Conservation (phyloP, 2,113 vertebrate species). For the Pagrus major region DNA sequence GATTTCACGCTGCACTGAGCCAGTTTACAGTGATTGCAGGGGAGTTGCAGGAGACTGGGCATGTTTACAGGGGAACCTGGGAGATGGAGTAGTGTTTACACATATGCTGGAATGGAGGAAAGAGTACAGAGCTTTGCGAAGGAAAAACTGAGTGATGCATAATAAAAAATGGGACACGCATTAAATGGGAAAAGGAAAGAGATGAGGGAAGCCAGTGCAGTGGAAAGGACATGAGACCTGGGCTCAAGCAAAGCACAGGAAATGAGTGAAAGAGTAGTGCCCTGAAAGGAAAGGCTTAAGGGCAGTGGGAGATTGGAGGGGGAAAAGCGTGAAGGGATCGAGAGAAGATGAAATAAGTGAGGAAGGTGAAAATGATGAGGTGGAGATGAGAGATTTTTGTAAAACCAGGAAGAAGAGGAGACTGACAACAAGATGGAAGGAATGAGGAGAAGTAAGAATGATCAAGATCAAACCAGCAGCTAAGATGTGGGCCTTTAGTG, state of each 20-base stretch:
- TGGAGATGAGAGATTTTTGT: conserved; percentile 53
- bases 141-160: conserved; percentile 56
- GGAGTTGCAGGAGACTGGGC: conserved; percentile 78
- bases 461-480: conserved; percentile 55
- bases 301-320: conserved; percentile 56
- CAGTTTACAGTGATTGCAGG: conserved; percentile 84
- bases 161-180: conserved; percentile 56
- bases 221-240: conserved; percentile 68
- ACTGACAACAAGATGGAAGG: conserved; percentile 53
- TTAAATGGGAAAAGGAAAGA: conserved; percentile 53
- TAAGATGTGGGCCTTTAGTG: conserved; percentile 62
- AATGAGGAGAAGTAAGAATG: conserved; percentile 45
- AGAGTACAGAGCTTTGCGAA: conserved; percentile 40
- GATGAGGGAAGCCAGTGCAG: conserved; percentile 59
- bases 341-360: conserved; percentile 59
- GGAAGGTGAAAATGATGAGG: conserved; percentile 54
- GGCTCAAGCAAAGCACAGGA: conserved; percentile 47
- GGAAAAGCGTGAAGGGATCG: conserved; percentile 44
- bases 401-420: conserved; percentile 22
- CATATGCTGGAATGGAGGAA: conserved; percentile 67
- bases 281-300: conserved; percentile 66
- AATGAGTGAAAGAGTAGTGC: conserved; percentile 46
- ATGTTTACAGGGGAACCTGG: conserved; percentile 79
- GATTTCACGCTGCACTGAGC: conserved; percentile 85
- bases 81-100: conserved; percentile 80